Evolutionary conservation across 2,113 vertebrate species (phyloP).

Genomic region (Blennius ocellaris): DNA sequence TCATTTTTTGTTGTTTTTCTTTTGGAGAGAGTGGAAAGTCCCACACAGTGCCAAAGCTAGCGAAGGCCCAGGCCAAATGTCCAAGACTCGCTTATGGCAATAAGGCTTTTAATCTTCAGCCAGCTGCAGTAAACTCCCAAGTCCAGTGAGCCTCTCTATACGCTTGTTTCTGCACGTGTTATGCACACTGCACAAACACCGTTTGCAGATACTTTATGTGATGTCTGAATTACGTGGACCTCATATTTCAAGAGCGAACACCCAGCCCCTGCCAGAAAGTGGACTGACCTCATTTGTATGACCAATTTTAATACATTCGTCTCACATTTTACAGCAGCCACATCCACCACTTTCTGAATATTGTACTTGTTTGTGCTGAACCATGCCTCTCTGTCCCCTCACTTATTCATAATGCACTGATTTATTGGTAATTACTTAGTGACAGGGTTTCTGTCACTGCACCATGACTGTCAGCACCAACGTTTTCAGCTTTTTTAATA

Average conservation of each 20-base stretch:
- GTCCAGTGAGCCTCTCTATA: slow-evolving; percentile 41
- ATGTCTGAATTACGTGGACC: slow-evolving; percentile 48
- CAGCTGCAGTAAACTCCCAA: slow-evolving; percentile 38
- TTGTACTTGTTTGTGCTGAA: slow-evolving; percentile 30
- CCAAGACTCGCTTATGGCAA: slow-evolving; percentile 34
- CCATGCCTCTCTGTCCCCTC: slow-evolving; percentile 9
- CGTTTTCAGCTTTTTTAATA: slow-evolving; percentile 44
- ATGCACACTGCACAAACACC: slow-evolving; percentile 25
- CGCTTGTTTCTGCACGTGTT: slow-evolving; percentile 28
- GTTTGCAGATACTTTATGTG: slow-evolving; percentile 21
- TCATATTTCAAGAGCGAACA: slow-evolving; percentile 39
- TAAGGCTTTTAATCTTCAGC: slow-evolving; percentile 61
- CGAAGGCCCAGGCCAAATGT: slow-evolving; percentile 31
- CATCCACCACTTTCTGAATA: slow-evolving; percentile 24
- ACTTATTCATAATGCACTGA: slow-evolving; percentile 16
- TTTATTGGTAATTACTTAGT: slow-evolving; percentile 57
- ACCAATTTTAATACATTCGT: slow-evolving; percentile 39
- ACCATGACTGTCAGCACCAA: background rate
- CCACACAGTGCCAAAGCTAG: slow-evolving; percentile 40
- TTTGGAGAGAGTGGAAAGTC: slow-evolving; percentile 22
- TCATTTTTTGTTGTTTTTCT: background rate
- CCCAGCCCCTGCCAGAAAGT: slow-evolving; percentile 32
- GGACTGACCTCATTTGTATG: slow-evolving; percentile 45
- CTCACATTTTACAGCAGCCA: slow-evolving; percentile 30
- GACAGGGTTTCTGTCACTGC: slow-evolving; percentile 27